A percentile compares a stretch with the other conserved stretches of the same genome.
These are phyloP conservation scores for Gavia stellata DNA, from an alignment of 2,113 vertebrate species.

Conservation along the genomic window DNA sequence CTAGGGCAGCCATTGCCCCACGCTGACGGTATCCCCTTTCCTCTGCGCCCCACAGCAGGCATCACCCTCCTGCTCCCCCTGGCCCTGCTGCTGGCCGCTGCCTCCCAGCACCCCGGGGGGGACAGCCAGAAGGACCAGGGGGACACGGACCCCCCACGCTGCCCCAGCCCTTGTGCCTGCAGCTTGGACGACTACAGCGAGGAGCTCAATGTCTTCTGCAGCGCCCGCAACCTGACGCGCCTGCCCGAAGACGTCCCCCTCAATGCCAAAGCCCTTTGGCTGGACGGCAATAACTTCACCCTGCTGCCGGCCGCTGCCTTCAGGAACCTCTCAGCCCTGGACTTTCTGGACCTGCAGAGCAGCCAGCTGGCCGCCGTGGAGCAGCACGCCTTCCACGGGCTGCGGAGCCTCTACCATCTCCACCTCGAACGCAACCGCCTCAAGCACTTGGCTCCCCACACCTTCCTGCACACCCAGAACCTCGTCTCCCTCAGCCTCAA, in stretches of 20 bases:
- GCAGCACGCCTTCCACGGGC: constrained; percentile 81
- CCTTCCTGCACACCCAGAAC: constrained; percentile 84
- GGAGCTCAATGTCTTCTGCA: constrained; percentile 91
- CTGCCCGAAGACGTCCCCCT: constrained; percentile 77
- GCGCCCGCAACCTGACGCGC: constrained; percentile 78
- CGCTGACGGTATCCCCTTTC: neutral
- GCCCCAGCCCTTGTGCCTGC: constrained; percentile 83
- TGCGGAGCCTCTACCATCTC: constrained; percentile 80
- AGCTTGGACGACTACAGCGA: constrained; percentile 78
- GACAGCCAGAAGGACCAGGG: neutral
- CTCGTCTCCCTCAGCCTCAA: constrained; percentile 87
- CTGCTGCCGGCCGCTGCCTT: constrained; percentile 75
- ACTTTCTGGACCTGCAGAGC: constrained; percentile 90
- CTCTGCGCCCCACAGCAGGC: neutral
- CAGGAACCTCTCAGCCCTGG: constrained; percentile 79
- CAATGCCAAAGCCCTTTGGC: constrained; percentile 81
- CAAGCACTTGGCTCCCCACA: constrained; percentile 70
- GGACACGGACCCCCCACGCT: constrained; percentile 63
- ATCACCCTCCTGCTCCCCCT: constrained; percentile 31
- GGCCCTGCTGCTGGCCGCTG: neutral
- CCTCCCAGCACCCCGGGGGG: neutral
- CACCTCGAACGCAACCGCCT: constrained; percentile 88
- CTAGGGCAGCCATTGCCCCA: accelerated
- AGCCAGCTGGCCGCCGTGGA: constrained; percentile 79
- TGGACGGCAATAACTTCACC: constrained; percentile 87